A percentile compares a stretch with the other conserved stretches of the same genome.
Conservation (phyloP, 2,797 vertebrate genomes). For the Takifugu ocellatus region DNA sequence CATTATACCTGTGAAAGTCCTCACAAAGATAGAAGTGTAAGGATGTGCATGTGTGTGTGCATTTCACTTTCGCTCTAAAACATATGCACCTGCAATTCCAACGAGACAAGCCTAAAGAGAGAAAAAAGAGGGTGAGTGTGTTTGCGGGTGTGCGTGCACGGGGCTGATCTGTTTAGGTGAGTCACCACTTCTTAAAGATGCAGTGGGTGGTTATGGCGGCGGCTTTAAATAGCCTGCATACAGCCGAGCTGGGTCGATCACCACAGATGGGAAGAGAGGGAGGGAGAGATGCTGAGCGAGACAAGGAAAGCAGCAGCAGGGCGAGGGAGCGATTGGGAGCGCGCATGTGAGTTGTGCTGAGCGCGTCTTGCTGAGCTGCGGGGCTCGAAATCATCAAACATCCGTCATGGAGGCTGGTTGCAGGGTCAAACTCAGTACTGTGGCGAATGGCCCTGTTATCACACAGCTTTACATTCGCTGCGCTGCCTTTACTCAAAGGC, state of each 20-base stretch:
- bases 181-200: constrained; percentile 72
- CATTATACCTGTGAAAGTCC: too few species aligned
- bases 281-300: constrained; percentile 20
- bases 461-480: constrained; percentile 68
- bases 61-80: not conserved
- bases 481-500: constrained; percentile 68
- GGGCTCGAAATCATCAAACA: constrained; percentile 73
- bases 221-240: constrained; percentile 65
- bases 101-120: constrained; percentile 15
- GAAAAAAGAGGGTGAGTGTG: not conserved
- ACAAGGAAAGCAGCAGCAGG: constrained; percentile 30
- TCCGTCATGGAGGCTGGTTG: constrained; percentile 76
- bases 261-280: constrained; percentile 27
- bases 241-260: constrained; percentile 49
- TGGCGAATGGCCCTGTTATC: constrained; percentile 73
- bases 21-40: too few species aligned
- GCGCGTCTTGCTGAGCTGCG: constrained; percentile 62
- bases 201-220: constrained; percentile 69
- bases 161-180: constrained; percentile 68
- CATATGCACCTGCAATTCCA: constrained; percentile 17
- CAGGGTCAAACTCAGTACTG: constrained; percentile 76
- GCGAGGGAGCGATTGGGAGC: constrained; percentile 41
- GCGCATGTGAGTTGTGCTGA: constrained; percentile 60
- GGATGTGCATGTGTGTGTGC: too few species aligned
- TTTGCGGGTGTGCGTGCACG: constrained; percentile 29